Conservation (phyloP, 2,797 vertebrate species). For the Myotis myotis region DNA sequence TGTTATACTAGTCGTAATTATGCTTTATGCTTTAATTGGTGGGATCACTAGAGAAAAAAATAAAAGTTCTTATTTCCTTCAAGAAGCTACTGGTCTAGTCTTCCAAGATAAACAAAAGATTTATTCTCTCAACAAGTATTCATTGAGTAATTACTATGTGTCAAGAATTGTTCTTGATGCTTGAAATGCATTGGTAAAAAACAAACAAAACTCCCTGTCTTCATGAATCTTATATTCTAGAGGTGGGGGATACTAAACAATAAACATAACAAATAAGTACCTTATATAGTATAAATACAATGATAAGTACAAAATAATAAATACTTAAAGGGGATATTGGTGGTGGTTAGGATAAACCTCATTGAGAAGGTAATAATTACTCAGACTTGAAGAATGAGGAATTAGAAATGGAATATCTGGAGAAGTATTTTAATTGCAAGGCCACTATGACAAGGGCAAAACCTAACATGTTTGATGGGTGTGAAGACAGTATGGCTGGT, state of each 20-base stretch:
- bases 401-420: background rate
- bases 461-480: background rate
- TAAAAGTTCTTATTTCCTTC: background rate
- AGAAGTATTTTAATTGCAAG: background rate
- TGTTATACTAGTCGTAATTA: background rate
- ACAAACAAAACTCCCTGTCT: background rate
- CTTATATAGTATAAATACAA: background rate
- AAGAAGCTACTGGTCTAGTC: background rate
- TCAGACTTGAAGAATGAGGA: background rate
- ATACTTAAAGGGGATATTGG: background rate
- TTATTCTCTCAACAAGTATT: conserved; percentile 8
- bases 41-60: background rate
- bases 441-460: background rate
- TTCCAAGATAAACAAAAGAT: background rate
- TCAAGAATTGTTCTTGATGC: background rate
- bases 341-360: background rate
- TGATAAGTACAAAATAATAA: conserved; percentile 25
- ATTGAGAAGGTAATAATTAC: background rate
- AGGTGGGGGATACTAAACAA: background rate
- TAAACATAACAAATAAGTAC: background rate
- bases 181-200: background rate
- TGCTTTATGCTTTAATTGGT: background rate
- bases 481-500: background rate
- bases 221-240: background rate
- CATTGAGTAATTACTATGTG: background rate